Evolutionary conservation across 2,113 vertebrate genomes (phyloP).

Genomic region (Drymodes brunneopygia): DNA sequence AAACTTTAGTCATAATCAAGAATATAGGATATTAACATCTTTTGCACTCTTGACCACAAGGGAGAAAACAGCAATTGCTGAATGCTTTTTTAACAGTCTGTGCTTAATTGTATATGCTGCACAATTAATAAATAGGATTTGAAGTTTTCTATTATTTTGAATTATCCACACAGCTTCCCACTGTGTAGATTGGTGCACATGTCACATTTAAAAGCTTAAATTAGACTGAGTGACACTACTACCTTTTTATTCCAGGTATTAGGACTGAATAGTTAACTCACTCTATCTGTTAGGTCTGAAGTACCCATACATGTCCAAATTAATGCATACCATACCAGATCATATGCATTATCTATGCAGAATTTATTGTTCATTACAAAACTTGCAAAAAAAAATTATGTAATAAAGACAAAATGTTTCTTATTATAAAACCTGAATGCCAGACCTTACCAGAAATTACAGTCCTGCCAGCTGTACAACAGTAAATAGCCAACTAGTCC

Average conservation of each 20-base stretch:
- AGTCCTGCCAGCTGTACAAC: neutral
- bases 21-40: neutral
- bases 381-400: neutral
- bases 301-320: neutral
- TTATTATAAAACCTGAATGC: neutral
- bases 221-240: neutral
- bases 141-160: neutral
- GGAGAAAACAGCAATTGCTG: neutral
- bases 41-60: neutral
- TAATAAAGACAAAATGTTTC: neutral
- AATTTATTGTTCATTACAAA: neutral
- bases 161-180: accelerated
- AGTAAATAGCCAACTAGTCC: neutral
- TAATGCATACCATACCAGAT: neutral
- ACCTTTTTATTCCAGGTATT: neutral
- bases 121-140: neutral
- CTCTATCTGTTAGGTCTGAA: neutral
- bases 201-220: neutral
- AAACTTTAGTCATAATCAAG: neutral
- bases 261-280: neutral
- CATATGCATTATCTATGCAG: neutral
- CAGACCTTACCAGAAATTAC: neutral
- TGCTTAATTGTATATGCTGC: neutral
- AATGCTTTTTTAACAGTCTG: neutral
- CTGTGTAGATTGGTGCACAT: neutral